Evolutionary conservation across 1,140 invertebrate genomes (phyloP).

Genomic region (Teleopsis dalmanni): DNA sequence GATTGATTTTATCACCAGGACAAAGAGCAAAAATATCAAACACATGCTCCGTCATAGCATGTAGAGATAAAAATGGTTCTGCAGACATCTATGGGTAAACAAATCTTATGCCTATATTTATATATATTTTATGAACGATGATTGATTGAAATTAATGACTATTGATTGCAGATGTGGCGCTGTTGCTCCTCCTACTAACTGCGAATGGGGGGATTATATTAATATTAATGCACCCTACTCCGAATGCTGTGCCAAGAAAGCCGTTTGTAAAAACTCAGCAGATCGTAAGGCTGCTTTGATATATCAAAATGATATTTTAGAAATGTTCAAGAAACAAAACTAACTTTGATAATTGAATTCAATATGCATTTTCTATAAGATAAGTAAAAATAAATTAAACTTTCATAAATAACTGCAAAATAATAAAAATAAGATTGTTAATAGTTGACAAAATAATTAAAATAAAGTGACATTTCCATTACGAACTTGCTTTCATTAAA

Average conservation of each 20-base stretch:
- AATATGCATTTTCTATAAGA: background rate
- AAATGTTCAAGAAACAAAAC: background rate
- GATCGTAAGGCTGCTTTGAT: background rate
- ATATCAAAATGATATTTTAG: background rate
- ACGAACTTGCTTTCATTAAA: too few relatives aligned
- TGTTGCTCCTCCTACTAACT: background rate
- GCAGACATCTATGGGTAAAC: background rate
- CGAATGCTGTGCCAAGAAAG: background rate
- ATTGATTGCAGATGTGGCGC: background rate
- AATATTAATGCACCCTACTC: background rate
- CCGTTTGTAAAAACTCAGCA: background rate
- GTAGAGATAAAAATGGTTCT: background rate
- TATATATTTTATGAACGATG: too few relatives aligned
- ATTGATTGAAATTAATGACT: too few relatives aligned
- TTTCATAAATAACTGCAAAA: background rate
- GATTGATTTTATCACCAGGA: background rate
- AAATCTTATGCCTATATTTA: too few relatives aligned
- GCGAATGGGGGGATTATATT: conserved; percentile 5
- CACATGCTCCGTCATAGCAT: background rate
- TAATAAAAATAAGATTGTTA: conserved; percentile 1
- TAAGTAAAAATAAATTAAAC: conserved; percentile 1
- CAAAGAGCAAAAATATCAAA: background rate
- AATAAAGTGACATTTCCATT: background rate
- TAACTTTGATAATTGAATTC: background rate
- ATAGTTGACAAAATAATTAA: background rate